Conservation (phyloP, 2,888 invertebrate genomes). For the Cotesia congregata region DNA sequence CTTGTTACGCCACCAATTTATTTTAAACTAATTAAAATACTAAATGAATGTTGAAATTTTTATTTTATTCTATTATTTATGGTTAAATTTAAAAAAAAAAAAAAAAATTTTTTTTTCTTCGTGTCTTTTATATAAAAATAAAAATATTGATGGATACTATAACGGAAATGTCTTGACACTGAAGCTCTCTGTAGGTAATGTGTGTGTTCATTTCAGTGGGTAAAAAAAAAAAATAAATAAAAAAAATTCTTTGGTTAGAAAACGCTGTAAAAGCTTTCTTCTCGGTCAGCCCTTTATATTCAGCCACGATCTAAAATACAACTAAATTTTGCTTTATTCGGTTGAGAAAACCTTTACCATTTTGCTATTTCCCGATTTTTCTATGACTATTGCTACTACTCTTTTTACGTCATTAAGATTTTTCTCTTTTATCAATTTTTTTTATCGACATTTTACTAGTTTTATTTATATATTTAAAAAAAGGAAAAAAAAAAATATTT, state of each 20-base stretch:
- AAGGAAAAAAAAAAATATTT: background rate
- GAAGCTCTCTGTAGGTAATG: background rate
- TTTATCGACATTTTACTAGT: background rate
- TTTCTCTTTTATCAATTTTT: conserved; percentile 4
- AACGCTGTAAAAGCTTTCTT: conserved; percentile 21
- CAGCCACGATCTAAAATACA: background rate
- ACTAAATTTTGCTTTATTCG: conserved; percentile 17
- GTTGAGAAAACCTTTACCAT: conserved; percentile 16
- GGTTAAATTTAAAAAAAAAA: background rate
- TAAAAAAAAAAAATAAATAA: background rate
- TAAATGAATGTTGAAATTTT: background rate
- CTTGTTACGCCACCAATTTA: conserved; percentile 3
- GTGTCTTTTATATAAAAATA: background rate
- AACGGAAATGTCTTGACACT: background rate
- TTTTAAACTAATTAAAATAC: background rate
- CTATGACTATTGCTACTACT: background rate
- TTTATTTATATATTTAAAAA: background rate
- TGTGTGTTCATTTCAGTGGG: background rate
- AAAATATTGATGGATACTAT: background rate
- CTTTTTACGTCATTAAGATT: conserved; percentile 19
- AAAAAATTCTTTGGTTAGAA: conserved; percentile 7
- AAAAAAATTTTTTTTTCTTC: no score
- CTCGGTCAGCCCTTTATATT: background rate
- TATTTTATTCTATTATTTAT: background rate
- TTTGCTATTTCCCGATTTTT: no score